phyloP scores from a whole-genome alignment of 1,140 invertebrate genomes.

The Vanessa tameamea region DNA sequence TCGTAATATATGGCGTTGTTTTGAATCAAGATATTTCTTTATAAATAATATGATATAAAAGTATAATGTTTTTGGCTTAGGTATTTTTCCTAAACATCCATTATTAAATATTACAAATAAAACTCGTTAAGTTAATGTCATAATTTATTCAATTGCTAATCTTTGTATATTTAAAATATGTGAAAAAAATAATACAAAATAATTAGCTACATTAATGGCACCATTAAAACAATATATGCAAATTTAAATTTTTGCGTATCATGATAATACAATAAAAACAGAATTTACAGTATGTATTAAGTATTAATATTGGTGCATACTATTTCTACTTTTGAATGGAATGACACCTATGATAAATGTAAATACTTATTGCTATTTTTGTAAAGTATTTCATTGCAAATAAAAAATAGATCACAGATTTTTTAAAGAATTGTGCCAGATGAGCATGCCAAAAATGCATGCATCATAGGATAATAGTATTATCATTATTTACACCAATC shows the following conservation, averaged over 20 bases:
- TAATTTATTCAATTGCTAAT: constrained; percentile 49
- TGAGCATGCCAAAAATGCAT: constrained; percentile 38
- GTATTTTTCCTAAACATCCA: too few species aligned
- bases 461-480: constrained; percentile 21
- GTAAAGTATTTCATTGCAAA: constrained; percentile 36
- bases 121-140: constrained; percentile 22
- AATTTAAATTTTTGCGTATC: not conserved
- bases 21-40: too few species aligned
- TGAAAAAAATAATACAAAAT: constrained; percentile 43
- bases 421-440: constrained; percentile 58
- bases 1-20: too few species aligned
- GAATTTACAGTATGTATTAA: not conserved
- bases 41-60: too few species aligned
- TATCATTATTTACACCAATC: constrained; percentile 45
- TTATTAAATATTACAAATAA: not conserved
- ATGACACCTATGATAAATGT: constrained; percentile 16
- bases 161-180: constrained; percentile 53
- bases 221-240: constrained; percentile 25
- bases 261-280: not conserved
- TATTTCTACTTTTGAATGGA: constrained; percentile 18
- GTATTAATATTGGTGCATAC: constrained; percentile 14
- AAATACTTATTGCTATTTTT: constrained; percentile 31
- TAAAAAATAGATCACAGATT: constrained; percentile 62
- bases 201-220: constrained; percentile 48
- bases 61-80: too few species aligned